Conservation (phyloP, 2,797 vertebrate genomes). For the Fistularia tabacaria region DNA sequence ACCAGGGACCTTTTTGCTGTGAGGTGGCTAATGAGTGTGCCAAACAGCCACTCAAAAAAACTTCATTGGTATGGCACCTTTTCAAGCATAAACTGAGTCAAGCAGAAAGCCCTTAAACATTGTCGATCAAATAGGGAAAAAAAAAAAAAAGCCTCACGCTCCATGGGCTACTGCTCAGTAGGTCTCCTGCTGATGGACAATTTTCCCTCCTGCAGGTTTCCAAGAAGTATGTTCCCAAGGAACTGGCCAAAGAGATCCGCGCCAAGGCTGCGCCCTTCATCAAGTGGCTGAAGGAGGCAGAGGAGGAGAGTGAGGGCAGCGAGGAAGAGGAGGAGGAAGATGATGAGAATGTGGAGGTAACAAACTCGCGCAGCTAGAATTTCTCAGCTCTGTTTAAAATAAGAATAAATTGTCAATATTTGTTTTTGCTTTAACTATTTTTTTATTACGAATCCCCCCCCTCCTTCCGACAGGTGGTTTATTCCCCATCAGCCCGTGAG, state of each 20-base stretch:
- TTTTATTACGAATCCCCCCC: constrained; percentile 12
- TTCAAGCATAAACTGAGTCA: too few relatives aligned
- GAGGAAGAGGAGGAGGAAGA: constrained; percentile 88
- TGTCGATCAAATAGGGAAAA: too few relatives aligned
- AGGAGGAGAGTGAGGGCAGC: constrained; percentile 94
- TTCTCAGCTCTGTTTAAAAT: background rate
- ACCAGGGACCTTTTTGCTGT: too few relatives aligned
- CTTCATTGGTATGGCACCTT: too few relatives aligned
- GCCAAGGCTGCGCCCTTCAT: constrained; percentile 95
- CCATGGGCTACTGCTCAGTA: too few relatives aligned
- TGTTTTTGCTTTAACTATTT: background rate
- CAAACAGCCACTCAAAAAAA: too few relatives aligned
- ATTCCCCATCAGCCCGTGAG: constrained; percentile 88
- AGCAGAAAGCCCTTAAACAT: too few relatives aligned
- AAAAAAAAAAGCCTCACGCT: too few relatives aligned
- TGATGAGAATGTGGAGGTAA: constrained; percentile 70
- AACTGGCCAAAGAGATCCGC: constrained; percentile 98
- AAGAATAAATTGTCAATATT: background rate
- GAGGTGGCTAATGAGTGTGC: too few relatives aligned
- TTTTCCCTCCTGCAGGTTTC: constrained; percentile 77
- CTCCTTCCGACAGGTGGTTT: constrained; percentile 83
- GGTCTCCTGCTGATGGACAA: fast-evolving
- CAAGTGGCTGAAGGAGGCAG: constrained; percentile 98
- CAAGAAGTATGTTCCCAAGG: constrained; percentile 98
- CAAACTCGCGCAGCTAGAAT: background rate